phyloP scores from a whole-genome alignment of 2,113 vertebrate genomes.

The Epinephelus lanceolatus region DNA sequence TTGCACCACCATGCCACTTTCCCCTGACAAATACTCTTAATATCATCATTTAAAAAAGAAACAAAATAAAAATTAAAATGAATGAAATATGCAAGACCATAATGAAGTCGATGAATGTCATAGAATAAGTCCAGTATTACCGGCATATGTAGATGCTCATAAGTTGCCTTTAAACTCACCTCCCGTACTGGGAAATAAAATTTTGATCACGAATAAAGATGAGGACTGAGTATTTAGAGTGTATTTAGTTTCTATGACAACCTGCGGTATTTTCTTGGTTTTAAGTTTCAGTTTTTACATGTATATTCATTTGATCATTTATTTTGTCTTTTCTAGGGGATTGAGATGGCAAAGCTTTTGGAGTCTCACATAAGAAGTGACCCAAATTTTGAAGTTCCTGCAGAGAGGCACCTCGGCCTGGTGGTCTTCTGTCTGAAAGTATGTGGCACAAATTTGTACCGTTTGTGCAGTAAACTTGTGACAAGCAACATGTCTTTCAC shows the following conservation, averaged over 20 bases:
- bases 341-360: conserved; percentile 94
- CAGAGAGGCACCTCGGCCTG: conserved; percentile 92
- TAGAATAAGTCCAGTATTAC: background rate
- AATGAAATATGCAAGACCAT: background rate
- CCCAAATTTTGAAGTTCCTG: conserved; percentile 93
- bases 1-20: too few relatives aligned
- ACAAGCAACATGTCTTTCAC: conserved; percentile 12
- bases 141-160: background rate
- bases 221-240: too few relatives aligned
- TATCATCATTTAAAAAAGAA: too few relatives aligned
- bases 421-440: conserved; percentile 97
- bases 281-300: background rate
- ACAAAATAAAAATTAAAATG: too few relatives aligned
- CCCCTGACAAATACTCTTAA: too few relatives aligned
- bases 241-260: background rate
- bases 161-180: background rate
- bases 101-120: background rate
- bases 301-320: background rate
- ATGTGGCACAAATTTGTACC: conserved; percentile 32
- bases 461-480: background rate
- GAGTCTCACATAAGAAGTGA: conserved; percentile 92
- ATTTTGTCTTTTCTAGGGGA: conserved; percentile 83
- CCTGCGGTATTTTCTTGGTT: background rate
- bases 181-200: background rate
- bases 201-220: too few relatives aligned